phyloP scores from a whole-genome alignment of 2,888 invertebrate genomes.

The Drosophila conformis region DNA sequence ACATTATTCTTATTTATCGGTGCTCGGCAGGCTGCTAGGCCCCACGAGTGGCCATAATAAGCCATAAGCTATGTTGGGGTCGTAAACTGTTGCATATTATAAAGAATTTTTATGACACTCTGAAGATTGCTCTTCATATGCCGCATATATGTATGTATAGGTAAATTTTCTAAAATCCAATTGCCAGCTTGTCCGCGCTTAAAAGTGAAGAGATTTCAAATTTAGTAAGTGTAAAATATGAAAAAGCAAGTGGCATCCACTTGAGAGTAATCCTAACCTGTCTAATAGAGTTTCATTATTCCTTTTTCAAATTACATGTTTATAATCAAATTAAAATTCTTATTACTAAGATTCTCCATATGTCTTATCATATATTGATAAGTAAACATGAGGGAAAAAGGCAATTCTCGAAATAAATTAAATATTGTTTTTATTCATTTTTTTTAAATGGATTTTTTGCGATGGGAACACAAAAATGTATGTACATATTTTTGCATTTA shows the following conservation, averaged over 20 bases:
- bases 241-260: not conserved
- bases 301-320: not conserved
- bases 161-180: slow-evolving; percentile 10
- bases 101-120: slow-evolving; percentile 31
- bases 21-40: slow-evolving; percentile 46
- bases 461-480: not conserved
- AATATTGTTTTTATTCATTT: not conserved
- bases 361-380: not conserved
- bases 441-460: not conserved
- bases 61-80: slow-evolving; percentile 38
- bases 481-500: not conserved
- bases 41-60: slow-evolving; percentile 45
- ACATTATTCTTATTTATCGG: slow-evolving; percentile 75
- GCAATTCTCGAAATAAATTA: not conserved
- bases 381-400: not conserved
- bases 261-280: not conserved
- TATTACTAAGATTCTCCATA: not conserved
- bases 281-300: not conserved
- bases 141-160: not conserved
- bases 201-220: not conserved
- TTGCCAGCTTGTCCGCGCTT: not conserved
- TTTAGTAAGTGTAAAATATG: not conserved
- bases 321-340: not conserved
- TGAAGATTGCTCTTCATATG: slow-evolving; percentile 9
- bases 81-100: slow-evolving; percentile 64